Conservation (phyloP, 2,113 vertebrate genomes). For the Ochotona curzoniae region DNA sequence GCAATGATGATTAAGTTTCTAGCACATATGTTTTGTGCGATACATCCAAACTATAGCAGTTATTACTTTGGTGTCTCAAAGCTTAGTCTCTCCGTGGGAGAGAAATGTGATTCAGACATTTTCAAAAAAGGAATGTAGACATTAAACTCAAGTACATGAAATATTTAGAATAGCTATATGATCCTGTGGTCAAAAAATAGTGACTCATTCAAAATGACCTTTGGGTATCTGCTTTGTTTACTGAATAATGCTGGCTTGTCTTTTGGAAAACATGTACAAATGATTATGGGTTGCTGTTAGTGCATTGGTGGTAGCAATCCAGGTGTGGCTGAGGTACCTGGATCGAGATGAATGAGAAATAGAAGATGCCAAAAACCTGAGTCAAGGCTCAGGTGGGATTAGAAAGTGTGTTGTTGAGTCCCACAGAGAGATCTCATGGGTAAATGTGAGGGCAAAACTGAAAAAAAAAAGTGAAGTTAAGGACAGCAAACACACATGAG, state of each 20-base stretch:
- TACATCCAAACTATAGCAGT: not conserved
- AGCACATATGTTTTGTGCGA: not conserved
- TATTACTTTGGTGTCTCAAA: not conserved
- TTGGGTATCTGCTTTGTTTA: slow-evolving; percentile 7
- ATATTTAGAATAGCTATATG: not conserved
- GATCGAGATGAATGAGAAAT: not conserved
- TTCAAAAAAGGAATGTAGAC: not conserved
- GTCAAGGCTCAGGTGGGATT: not conserved
- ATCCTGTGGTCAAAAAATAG: slow-evolving; percentile 1
- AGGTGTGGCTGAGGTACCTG: not conserved
- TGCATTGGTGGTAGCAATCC: not conserved
- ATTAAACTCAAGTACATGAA: not conserved
- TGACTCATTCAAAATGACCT: not conserved
- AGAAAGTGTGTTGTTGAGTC: not conserved
- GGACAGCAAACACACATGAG: not conserved
- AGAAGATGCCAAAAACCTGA: not conserved
- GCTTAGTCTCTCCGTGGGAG: not conserved
- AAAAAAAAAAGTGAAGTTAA: not conserved
- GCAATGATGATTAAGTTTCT: not conserved
- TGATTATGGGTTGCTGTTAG: not conserved
- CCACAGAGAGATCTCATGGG: not conserved
- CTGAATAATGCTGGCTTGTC: not conserved
- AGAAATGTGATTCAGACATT: not conserved
- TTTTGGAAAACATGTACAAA: slow-evolving; percentile 1
- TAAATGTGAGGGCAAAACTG: not conserved